A percentile compares a stretch with the other conserved stretches of the same genome.
Conservation (phyloP, 1,140 invertebrate genomes). For the Atta colombica region DNA sequence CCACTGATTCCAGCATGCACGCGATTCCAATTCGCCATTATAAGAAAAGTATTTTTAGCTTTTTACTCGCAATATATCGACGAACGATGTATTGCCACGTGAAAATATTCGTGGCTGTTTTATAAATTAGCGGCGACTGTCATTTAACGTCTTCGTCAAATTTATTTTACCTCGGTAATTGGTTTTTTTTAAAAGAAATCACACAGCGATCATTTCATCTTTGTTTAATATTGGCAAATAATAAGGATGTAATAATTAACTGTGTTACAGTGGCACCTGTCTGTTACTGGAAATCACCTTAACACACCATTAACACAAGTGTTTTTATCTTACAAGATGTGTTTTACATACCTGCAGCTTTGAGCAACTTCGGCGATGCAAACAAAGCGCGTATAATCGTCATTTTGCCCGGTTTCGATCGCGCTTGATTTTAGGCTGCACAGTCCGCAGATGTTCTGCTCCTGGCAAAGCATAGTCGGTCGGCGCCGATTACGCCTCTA, state of each 20-base stretch:
- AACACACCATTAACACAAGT: neutral
- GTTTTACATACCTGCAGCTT: neutral
- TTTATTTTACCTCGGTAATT: too few relatives aligned
- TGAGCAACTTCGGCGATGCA: neutral
- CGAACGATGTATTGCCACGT: neutral
- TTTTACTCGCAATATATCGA: neutral
- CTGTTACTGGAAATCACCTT: too few relatives aligned
- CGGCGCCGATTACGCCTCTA: conserved; percentile 34
- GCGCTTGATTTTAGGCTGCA: conserved; percentile 23
- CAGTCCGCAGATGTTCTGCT: conserved; percentile 68
- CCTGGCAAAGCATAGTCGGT: conserved; percentile 42
- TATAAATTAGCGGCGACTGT: neutral
- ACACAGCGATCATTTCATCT: too few relatives aligned
- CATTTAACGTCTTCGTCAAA: neutral
- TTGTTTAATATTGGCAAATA: too few relatives aligned
- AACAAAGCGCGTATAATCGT: neutral
- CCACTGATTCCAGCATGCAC: neutral
- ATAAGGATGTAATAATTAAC: too few relatives aligned
- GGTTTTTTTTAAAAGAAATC: too few relatives aligned
- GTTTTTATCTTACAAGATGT: neutral
- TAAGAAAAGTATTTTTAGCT: neutral
- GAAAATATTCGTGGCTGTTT: neutral
- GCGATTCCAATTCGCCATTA: neutral
- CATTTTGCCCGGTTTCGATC: conserved; percentile 21
- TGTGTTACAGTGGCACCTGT: too few relatives aligned